These are phyloP conservation scores for Scelioninae gen. 2 DNA, from an alignment of 2,888 invertebrate genomes.

Conservation along the genomic window DNA sequence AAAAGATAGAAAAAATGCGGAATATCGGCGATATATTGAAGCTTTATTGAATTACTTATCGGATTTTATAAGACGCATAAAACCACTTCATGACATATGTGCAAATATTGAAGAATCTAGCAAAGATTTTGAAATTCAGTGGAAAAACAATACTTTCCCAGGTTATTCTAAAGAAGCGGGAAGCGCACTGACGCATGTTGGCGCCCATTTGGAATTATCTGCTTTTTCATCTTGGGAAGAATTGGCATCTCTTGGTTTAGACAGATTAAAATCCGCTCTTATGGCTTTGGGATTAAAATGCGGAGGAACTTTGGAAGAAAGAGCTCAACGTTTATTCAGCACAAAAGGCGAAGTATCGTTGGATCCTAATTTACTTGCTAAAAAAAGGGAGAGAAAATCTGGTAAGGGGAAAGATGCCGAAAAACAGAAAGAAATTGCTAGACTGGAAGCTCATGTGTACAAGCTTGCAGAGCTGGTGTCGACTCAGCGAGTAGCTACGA, in stretches of 20 bases:
- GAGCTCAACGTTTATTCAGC: conserved; percentile 96
- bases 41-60: conserved; percentile 90
- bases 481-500: conserved; percentile 91
- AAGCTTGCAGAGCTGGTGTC: conserved; percentile 89
- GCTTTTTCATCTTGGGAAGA: conserved; percentile 99
- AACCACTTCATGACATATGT: conserved; percentile 89
- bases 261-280: conserved; percentile 96
- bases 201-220: conserved; percentile 98
- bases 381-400: conserved; percentile 86
- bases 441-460: conserved; percentile 93
- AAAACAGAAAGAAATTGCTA: conserved; percentile 90
- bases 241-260: conserved; percentile 95
- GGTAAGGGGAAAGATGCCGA: conserved; percentile 79
- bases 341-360: conserved; percentile 96
- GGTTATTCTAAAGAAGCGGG: conserved; percentile 99
- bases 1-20: conserved; percentile 91
- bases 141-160: conserved; percentile 92
- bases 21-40: conserved; percentile 90
- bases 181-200: conserved; percentile 93
- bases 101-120: conserved; percentile 86
- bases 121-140: conserved; percentile 89
- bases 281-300: conserved; percentile 98
- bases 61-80: conserved; percentile 88
- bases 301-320: conserved; percentile 97
- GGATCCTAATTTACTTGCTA: conserved; percentile 93